Evolutionary conservation across 2,888 invertebrate species (phyloP).

Genomic region (Drosophila phalerata): DNA sequence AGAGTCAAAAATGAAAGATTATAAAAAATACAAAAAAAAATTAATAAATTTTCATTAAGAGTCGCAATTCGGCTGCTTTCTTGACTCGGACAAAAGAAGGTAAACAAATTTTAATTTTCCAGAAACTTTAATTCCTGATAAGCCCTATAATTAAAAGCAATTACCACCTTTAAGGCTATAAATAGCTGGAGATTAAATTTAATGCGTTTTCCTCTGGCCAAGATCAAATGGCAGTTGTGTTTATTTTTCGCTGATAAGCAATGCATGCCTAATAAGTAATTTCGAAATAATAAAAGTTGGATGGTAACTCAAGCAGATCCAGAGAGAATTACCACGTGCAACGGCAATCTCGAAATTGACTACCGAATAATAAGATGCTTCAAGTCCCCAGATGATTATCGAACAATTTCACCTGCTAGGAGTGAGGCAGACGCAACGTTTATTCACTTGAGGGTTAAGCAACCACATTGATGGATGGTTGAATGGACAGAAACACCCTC

Average conservation of each 20-base stretch:
- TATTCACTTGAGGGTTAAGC: conserved; percentile 39
- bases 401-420: conserved; percentile 57
- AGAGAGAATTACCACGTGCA: conserved; percentile 58
- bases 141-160: conserved; percentile 49
- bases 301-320: conserved; percentile 40
- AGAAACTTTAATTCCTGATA: conserved; percentile 20
- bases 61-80: neutral
- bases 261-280: conserved; percentile 49
- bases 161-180: conserved; percentile 46
- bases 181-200: conserved; percentile 45
- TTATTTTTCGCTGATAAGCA: conserved; percentile 36
- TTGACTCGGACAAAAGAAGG: neutral
- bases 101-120: neutral
- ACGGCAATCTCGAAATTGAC: conserved; percentile 61
- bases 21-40: neutral
- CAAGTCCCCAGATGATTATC: conserved; percentile 68
- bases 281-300: conserved; percentile 50
- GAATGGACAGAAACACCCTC: conserved; percentile 25
- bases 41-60: conserved; percentile 3
- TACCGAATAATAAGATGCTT: conserved; percentile 53
- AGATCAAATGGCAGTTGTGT: conserved; percentile 36
- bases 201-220: conserved; percentile 35
- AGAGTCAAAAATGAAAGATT: no score
- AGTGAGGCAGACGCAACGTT: conserved; percentile 6
- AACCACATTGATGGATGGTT: conserved; percentile 56